Percentiles rank a stretch among this genome's conserved stretches.
Conservation (phyloP, 2,888 invertebrate species). For the Gymnosoma rotundatum region DNA sequence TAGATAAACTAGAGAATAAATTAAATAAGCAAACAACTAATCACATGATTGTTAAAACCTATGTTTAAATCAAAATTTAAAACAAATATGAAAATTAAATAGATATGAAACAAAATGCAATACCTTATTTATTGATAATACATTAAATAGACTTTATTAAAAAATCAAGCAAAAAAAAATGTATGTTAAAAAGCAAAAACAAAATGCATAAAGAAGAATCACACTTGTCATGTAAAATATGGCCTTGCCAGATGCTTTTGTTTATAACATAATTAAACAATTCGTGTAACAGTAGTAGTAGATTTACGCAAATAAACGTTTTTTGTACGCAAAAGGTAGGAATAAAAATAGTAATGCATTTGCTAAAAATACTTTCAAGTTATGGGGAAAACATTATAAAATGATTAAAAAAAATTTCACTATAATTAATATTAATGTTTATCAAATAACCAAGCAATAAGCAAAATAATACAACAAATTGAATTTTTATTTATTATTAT, state of each 20-base stretch:
- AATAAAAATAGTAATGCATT: constrained; percentile 37
- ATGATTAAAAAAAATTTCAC: constrained; percentile 20
- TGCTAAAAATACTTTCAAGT: constrained; percentile 46
- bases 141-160: background rate
- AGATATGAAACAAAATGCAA: constrained; percentile 12
- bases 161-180: constrained; percentile 5
- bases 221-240: constrained; percentile 51
- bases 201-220: background rate
- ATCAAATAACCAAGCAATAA: constrained; percentile 4
- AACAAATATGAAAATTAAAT: background rate
- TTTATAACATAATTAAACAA: constrained; percentile 1
- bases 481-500: too few species aligned
- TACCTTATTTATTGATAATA: background rate
- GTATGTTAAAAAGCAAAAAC: background rate
- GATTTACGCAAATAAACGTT: background rate
- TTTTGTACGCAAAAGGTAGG: constrained; percentile 15
- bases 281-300: constrained; percentile 9
- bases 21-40: constrained; percentile 3
- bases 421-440: constrained; percentile 35
- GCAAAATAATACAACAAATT: background rate
- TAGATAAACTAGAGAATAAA: constrained; percentile 19
- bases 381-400: constrained; percentile 21
- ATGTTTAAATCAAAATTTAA: background rate
- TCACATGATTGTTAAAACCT: constrained; percentile 47
- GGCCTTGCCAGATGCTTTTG: constrained; percentile 49